Evolutionary conservation across 2,797 vertebrate species (phyloP).

Genomic region (Danio aesculapii): DNA sequence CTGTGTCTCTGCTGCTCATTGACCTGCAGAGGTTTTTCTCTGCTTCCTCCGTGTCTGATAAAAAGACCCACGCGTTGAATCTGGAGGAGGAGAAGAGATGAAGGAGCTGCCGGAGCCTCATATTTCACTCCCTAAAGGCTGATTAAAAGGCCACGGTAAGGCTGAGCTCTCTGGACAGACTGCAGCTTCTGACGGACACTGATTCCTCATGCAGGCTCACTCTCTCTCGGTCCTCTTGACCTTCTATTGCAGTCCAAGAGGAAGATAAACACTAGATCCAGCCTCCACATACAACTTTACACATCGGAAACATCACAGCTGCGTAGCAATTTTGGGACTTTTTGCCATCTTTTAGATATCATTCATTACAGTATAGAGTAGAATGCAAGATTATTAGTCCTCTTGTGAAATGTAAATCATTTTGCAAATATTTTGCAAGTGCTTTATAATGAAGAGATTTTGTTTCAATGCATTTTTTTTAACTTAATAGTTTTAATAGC

Average conservation of each 20-base stretch:
- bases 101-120: conserved; percentile 74
- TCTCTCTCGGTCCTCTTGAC: conserved; percentile 43
- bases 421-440: too few relatives aligned
- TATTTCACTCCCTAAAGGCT: conserved; percentile 81
- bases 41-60: conserved; percentile 65
- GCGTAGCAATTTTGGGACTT: background rate
- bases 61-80: conserved; percentile 78
- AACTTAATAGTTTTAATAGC: too few relatives aligned
- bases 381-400: too few relatives aligned
- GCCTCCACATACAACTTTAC: conserved; percentile 3
- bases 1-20: background rate
- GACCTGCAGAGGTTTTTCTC: background rate
- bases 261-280: conserved; percentile 2
- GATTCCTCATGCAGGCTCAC: conserved; percentile 48
- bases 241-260: conserved; percentile 36
- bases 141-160: conserved; percentile 74
- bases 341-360: background rate
- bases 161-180: conserved; percentile 37
- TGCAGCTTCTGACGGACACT: conserved; percentile 21
- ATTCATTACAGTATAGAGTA: too few relatives aligned
- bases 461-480: too few relatives aligned
- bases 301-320: background rate
- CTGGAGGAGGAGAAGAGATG: conserved; percentile 74
- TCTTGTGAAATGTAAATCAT: too few relatives aligned
- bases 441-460: too few relatives aligned